Evolutionary conservation across 2,888 invertebrate genomes (phyloP).

Genomic region (Tachina fera): DNA sequence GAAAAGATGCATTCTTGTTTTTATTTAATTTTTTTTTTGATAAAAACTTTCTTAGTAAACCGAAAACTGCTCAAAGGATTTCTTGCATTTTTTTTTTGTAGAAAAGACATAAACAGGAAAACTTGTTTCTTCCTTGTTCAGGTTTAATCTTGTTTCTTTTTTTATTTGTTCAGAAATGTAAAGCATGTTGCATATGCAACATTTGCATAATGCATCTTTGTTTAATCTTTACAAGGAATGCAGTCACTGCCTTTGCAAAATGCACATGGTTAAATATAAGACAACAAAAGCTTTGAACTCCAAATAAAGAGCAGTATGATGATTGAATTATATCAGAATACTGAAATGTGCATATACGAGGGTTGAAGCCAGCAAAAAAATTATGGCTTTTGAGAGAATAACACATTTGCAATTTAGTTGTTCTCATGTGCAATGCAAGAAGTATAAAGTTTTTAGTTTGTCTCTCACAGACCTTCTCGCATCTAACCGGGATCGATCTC

Average conservation of each 20-base stretch:
- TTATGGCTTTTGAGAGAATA: too few relatives aligned
- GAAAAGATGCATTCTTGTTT: constrained; percentile 1
- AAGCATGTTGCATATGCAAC: constrained; percentile 32
- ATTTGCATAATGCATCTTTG: constrained; percentile 1
- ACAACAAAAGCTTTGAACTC: neutral
- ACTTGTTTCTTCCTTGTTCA: constrained; percentile 50
- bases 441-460: too few relatives aligned
- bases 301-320: neutral
- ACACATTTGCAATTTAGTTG: too few relatives aligned
- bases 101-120: constrained; percentile 13
- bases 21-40: neutral
- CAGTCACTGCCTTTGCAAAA: neutral
- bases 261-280: neutral
- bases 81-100: neutral
- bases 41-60: neutral
- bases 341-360: neutral
- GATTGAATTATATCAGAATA: too few relatives aligned
- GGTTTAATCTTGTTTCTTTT: constrained; percentile 21
- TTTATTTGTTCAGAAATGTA: constrained; percentile 13
- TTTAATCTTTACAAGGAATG: neutral
- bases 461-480: too few relatives aligned
- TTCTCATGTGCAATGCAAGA: too few relatives aligned
- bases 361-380: neutral
- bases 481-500: too few relatives aligned
- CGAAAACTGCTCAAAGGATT: constrained; percentile 29